Percentiles rank a stretch among this genome's conserved stretches.
Conservation (phyloP, 2,113 vertebrate species). For the Pyxicephalus adspersus region DNA sequence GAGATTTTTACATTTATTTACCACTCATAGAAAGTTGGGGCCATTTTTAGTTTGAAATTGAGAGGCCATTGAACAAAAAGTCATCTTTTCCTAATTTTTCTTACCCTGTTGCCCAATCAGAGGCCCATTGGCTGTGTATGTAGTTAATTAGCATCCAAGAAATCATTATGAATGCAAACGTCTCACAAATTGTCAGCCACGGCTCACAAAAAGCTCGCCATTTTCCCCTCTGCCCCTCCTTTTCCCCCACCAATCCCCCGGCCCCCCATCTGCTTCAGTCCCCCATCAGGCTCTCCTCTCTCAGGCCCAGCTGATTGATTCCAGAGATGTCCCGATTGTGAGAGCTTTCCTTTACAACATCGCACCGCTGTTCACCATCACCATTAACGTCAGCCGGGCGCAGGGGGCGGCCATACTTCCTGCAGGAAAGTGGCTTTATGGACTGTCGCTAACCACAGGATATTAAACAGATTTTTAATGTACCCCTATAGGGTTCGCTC, state of each 20-base stretch:
- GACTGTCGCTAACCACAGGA: constrained; percentile 40
- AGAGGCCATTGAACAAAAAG: too few relatives aligned
- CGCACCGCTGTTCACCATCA: constrained; percentile 24
- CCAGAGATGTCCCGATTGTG: constrained; percentile 19
- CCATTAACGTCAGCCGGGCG: constrained; percentile 30
- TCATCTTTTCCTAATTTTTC: too few relatives aligned
- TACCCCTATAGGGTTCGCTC: constrained; percentile 9
- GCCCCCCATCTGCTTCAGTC: background rate
- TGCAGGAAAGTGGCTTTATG: constrained; percentile 44
- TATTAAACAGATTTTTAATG: constrained; percentile 45
- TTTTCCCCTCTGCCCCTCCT: background rate
- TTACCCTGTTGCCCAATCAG: too few relatives aligned
- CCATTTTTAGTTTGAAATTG: too few relatives aligned
- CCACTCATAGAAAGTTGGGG: too few relatives aligned
- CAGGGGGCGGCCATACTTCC: constrained; percentile 6
- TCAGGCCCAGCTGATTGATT: constrained; percentile 17
- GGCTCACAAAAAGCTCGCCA: background rate
- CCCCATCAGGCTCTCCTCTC: background rate
- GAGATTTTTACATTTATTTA: too few relatives aligned
- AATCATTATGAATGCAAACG: background rate
- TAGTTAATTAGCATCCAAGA: too few relatives aligned
- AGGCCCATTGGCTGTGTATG: too few relatives aligned
- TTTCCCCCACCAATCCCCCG: background rate
- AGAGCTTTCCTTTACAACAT: constrained; percentile 3
- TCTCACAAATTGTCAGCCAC: background rate